Conservation (phyloP, 2,797 vertebrate genomes). For the Melanogrammus aeglefinus region DNA sequence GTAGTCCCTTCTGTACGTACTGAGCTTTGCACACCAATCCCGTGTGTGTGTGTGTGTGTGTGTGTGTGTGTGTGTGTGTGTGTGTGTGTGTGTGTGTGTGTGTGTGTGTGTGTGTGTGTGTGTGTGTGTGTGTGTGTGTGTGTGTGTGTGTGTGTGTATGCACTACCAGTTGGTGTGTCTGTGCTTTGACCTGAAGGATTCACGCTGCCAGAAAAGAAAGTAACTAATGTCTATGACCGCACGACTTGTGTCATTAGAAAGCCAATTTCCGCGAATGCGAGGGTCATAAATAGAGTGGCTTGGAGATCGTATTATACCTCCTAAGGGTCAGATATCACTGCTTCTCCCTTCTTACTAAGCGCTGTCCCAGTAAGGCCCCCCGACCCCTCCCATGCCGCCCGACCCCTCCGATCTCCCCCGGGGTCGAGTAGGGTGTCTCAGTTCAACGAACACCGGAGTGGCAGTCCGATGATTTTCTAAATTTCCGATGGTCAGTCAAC, state of each 20-base stretch:
- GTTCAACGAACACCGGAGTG: neutral
- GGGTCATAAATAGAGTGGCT: neutral
- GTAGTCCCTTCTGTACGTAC: conserved; percentile 74
- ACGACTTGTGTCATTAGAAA: neutral
- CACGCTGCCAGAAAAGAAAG: neutral
- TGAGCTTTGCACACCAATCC: neutral
- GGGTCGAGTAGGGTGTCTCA: too few species aligned
- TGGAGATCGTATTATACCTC: neutral
- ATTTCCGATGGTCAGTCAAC: too few species aligned
- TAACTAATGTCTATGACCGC: neutral
- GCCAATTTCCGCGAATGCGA: neutral
- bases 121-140: too few species aligned
- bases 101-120: neutral
- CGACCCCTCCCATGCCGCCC: too few species aligned
- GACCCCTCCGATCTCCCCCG: too few species aligned
- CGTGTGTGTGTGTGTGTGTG: too few species aligned
- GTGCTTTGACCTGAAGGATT: neutral
- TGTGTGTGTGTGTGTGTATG: too few species aligned
- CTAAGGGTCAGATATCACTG: neutral
- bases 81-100: neutral
- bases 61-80: neutral
- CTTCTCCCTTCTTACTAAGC: neutral
- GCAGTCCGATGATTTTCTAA: neutral
- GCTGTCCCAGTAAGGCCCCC: neutral
- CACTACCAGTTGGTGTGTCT: neutral